phyloP scores from a whole-genome alignment of 2,888 invertebrate species.

The Pollenia angustigena region DNA sequence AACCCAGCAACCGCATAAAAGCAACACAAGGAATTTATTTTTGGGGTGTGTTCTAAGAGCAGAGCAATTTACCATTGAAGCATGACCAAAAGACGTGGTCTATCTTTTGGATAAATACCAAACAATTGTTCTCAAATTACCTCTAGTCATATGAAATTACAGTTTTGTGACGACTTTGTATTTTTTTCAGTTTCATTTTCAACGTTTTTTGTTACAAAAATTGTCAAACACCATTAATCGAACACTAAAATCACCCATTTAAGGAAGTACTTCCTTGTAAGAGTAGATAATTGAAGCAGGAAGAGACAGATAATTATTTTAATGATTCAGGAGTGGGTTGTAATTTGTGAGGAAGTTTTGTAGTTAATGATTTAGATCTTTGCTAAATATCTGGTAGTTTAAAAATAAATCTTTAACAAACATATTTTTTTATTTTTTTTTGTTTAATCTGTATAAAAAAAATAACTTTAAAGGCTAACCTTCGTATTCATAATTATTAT shows the following conservation, averaged over 20 bases:
- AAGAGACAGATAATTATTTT: conserved; percentile 24
- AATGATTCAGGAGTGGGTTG: conserved; percentile 5
- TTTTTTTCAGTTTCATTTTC: conserved; percentile 25
- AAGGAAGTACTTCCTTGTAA: neutral
- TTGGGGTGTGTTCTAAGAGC: conserved; percentile 33
- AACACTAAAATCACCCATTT: conserved; percentile 45
- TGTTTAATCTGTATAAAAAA: neutral
- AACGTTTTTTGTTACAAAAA: conserved; percentile 19
- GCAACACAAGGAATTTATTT: conserved; percentile 36
- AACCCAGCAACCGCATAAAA: neutral
- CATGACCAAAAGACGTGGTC: conserved; percentile 53
- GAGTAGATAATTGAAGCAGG: neutral
- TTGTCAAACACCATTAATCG: conserved; percentile 43
- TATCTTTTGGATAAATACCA: conserved; percentile 31
- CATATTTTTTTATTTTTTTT: neutral
- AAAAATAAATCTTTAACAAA: neutral
- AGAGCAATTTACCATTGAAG: conserved; percentile 50
- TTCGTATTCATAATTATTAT: no score
- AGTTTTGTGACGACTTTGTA: conserved; percentile 35
- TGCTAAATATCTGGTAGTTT: neutral
- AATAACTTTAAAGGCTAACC: no score
- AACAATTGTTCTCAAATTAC: conserved; percentile 49
- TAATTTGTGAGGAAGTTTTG: neutral
- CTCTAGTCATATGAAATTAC: conserved; percentile 46
- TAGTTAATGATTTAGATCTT: conserved; percentile 26